Base-by-base conservation (phyloP, 92 coral and sea anemone genomes). In the Diadumene lineata region DNA sequence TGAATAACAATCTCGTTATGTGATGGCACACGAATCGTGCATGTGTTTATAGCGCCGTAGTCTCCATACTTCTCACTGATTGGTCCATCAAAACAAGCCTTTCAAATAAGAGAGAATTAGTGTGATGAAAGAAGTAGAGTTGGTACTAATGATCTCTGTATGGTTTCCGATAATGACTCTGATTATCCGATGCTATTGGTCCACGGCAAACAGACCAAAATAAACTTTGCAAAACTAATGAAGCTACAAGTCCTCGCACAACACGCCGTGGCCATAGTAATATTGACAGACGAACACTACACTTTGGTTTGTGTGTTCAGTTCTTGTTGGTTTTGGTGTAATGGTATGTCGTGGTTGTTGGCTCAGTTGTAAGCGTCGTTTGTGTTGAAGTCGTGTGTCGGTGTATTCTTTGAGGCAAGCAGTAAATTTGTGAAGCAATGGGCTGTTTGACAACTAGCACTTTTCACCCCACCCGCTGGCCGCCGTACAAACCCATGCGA, bases 191-290 rank as follows among this genome's bases (percentile, higher is more conserved):
- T 85, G 31, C 83, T 81, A 84, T 91, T 88, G 97, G 97, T 67
- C 79, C 74, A 56, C 82, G 62, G 58, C 81, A 84, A 85, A 81
- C 88, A 81, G 67, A 66, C 73, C 81, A 78, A 82, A 88, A 85
- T 92, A 91, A 88, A 91, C 97, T 84, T 88, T 79, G 76, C 78
- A 43, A 60, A 84, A 80, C 97, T 88, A 91, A 91, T 91, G 93
- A 88, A 74, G 81, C 87, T 60, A n/a, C 46, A 81, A 83, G 82
- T 81, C 70, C 80, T 68, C 72, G 82, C 80, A 77, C 81, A 73
- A 73, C 34, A 71, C 81, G 83, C 70, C 85, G 21, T 63, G 68
- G 82, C 75, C 62, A 65, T 43, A 29, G 13, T 38, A 38, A 38
- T 46, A 69, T 69, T 48, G 74, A 50, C 74, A 38, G 48, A 38